These are phyloP conservation scores for Nymphalis c-album DNA, from an alignment of 2,888 invertebrate genomes.

Conservation along the genomic window DNA sequence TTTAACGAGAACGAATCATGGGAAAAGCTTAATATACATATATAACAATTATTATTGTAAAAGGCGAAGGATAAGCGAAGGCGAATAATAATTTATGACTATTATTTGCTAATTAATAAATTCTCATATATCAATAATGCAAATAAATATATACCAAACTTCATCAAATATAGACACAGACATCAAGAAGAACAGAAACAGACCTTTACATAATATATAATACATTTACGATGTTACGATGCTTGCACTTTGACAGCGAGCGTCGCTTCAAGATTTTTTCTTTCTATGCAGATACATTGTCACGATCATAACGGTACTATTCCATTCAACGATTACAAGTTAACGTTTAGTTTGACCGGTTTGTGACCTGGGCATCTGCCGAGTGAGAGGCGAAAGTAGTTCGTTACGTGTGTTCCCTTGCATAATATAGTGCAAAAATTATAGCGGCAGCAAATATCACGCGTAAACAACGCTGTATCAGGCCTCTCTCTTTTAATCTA, in stretches of 20 bases:
- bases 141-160: too few species aligned
- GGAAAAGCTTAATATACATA: too few species aligned
- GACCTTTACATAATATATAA: not conserved
- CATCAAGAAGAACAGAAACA: not conserved
- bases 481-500: slow-evolving; percentile 32
- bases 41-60: too few species aligned
- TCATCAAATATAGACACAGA: too few species aligned
- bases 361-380: slow-evolving; percentile 52
- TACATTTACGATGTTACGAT: not conserved
- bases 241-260: not conserved
- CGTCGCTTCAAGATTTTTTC: not conserved
- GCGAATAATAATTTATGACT: too few species aligned
- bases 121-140: too few species aligned
- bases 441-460: slow-evolving; percentile 28
- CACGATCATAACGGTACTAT: slow-evolving; percentile 29
- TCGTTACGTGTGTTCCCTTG: slow-evolving; percentile 48
- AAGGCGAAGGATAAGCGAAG: too few species aligned
- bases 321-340: slow-evolving; percentile 36
- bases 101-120: too few species aligned
- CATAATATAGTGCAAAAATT: slow-evolving; percentile 51
- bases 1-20: too few species aligned
- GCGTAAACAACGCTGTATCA: slow-evolving; percentile 32
- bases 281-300: slow-evolving; percentile 17
- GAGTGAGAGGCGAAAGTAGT: slow-evolving; percentile 65
- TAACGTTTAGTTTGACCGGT: slow-evolving; percentile 42